Base-by-base conservation (phyloP, 2,113 vertebrate species). In the Clupea harengus region DNA sequence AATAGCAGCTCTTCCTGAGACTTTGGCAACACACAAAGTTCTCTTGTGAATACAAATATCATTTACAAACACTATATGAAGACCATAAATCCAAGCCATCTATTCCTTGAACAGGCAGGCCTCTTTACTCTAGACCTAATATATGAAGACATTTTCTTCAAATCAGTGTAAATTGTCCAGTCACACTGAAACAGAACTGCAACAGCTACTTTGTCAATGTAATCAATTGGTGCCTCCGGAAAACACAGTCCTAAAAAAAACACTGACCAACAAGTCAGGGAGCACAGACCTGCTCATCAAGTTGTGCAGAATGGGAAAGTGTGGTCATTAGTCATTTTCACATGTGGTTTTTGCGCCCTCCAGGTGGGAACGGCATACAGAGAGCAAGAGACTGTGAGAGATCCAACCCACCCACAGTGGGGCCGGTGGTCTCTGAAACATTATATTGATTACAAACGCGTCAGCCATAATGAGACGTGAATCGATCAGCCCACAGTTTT, bases 401-500 rank as follows among this genome's bases (percentile, higher is more conserved):
- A 4, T 78, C 28, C 72, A 49, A 60, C 44, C 82, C 46, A 82
- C 64, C 64, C 82, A 78, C 89, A 85, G 82, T 44, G 82, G 82
- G 83, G 81, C 87, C 46, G 72, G 6, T 92, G 90, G 88, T 92
- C 86, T 84, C 85, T n/a, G 54, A 84, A 85, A 88, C 84, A 81
- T 92, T 91, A 90, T 88, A 90, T 91, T 91, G 90, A 92, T 92
- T 91, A 86, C 90, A 47, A 88, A 87, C 81, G 86, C 83, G 89
- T 83, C 90, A 89, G 83, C 81, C 86, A 49, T 85, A 90, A 88
- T 88, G 75, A 89, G 87, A 88, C 81, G 32, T 22, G 57, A 84
- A 90, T 91, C 91, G 92, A 93, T 92, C 88, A 81, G 86, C 85
- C 72, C 32, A 85, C 88, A 67, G 90, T 93, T 91, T 91, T 87